Conservation (phyloP, 2,888 invertebrate species). For the Melanchra persicariae region DNA sequence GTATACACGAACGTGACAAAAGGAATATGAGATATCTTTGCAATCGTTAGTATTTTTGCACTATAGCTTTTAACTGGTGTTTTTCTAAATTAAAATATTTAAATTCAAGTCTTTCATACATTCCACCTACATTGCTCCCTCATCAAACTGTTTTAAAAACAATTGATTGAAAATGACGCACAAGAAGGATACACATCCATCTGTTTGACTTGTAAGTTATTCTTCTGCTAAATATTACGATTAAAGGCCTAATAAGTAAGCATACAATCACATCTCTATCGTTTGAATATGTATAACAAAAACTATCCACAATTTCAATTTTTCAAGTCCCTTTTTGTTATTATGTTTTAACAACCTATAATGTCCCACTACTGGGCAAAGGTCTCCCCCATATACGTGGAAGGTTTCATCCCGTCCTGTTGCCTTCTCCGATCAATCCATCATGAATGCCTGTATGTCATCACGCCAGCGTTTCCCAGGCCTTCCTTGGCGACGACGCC, state of each 20-base stretch:
- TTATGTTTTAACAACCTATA: too few relatives aligned
- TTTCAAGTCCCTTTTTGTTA: too few relatives aligned
- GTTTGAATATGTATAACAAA: not conserved
- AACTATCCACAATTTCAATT: too few relatives aligned
- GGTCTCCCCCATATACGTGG: too few relatives aligned
- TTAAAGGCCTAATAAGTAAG: not conserved
- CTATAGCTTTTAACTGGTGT: not conserved
- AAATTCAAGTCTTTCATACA: conserved; percentile 16
- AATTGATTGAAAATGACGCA: conserved; percentile 31
- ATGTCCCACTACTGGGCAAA: too few relatives aligned
- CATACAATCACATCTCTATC: not conserved
- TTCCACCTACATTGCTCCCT: not conserved
- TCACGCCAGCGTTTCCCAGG: too few relatives aligned
- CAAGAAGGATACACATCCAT: conserved; percentile 32
- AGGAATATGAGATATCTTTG: not conserved
- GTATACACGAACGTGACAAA: not conserved
- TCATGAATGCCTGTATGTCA: too few relatives aligned
- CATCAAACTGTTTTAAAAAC: conserved; percentile 37
- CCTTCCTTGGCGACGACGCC: too few relatives aligned
- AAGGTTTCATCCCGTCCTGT: too few relatives aligned
- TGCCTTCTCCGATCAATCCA: too few relatives aligned
- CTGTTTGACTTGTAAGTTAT: conserved; percentile 42
- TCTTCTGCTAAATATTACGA: conserved; percentile 27
- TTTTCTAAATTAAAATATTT: not conserved
- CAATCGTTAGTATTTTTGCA: not conserved